Evolutionary conservation across 1,140 invertebrate genomes (phyloP).

Genomic region (Macrocentrus cingulum): DNA sequence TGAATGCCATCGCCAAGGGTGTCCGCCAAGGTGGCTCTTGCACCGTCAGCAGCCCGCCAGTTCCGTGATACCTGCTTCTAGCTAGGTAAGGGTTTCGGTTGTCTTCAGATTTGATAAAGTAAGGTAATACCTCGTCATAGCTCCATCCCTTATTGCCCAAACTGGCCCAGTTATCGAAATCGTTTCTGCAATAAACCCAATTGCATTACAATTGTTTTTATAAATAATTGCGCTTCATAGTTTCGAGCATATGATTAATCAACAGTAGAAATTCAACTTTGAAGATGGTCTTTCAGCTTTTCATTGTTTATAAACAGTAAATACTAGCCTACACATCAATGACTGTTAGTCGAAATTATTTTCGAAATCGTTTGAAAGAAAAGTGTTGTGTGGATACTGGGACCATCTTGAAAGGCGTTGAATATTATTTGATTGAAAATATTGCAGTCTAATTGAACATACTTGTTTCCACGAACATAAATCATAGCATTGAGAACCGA

Average conservation of each 20-base stretch:
- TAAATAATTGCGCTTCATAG: too few relatives aligned
- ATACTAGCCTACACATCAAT: too few relatives aligned
- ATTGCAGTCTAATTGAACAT: conserved; percentile 14
- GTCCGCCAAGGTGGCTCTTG: conserved; percentile 81
- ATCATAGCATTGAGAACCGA: conserved; percentile 95
- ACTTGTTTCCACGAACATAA: conserved; percentile 87
- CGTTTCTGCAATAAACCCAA: conserved; percentile 57
- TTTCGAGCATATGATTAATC: too few relatives aligned
- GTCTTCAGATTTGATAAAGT: conserved; percentile 87
- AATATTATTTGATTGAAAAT: neutral
- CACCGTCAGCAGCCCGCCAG: conserved; percentile 80
- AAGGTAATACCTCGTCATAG: conserved; percentile 82
- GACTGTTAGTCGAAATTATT: too few relatives aligned
- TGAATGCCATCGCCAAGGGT: conserved; percentile 76
- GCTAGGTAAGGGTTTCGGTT: conserved; percentile 80
- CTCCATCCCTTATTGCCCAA: conserved; percentile 89
- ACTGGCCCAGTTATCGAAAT: conserved; percentile 89
- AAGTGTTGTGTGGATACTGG: too few relatives aligned
- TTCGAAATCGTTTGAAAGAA: too few relatives aligned
- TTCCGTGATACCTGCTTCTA: conserved; percentile 72
- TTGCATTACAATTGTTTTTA: neutral
- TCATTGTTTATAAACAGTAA: too few relatives aligned
- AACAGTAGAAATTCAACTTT: too few relatives aligned
- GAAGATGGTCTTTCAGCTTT: too few relatives aligned
- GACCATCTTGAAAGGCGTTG: too few relatives aligned